These are phyloP conservation scores for Thereuonema tuberculata DNA, from an alignment of 1,140 invertebrate genomes.

Conservation along the genomic window DNA sequence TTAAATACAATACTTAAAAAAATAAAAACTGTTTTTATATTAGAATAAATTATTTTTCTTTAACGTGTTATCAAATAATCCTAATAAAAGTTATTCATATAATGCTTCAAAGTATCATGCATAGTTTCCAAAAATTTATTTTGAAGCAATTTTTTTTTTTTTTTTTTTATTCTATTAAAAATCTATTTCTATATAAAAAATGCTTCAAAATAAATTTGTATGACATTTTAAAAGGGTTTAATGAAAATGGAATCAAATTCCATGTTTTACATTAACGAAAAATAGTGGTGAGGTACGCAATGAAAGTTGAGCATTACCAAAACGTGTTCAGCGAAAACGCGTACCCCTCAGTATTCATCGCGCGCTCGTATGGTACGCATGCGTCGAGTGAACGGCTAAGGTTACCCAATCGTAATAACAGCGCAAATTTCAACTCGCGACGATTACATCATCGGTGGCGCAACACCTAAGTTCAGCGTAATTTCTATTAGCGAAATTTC, in stretches of 20 bases:
- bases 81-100: no score
- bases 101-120: no score
- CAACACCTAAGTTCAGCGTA: background rate
- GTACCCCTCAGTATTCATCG: background rate
- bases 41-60: no score
- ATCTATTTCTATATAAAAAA: no score
- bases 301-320: background rate
- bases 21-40: no score
- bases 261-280: background rate
- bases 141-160: no score
- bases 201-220: no score
- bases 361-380: background rate
- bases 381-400: background rate
- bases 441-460: background rate
- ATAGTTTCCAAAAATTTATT: no score
- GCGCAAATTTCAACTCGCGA: background rate
- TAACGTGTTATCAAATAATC: no score
- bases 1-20: no score
- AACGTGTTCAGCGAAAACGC: background rate
- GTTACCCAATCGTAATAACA: background rate
- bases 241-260: background rate
- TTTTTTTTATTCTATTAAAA: no score
- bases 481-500: background rate
- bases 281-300: background rate
- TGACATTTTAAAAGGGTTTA: no score